Base-by-base conservation (phyloP, 2,888 invertebrate species). In the Torymus tubicola region DNA sequence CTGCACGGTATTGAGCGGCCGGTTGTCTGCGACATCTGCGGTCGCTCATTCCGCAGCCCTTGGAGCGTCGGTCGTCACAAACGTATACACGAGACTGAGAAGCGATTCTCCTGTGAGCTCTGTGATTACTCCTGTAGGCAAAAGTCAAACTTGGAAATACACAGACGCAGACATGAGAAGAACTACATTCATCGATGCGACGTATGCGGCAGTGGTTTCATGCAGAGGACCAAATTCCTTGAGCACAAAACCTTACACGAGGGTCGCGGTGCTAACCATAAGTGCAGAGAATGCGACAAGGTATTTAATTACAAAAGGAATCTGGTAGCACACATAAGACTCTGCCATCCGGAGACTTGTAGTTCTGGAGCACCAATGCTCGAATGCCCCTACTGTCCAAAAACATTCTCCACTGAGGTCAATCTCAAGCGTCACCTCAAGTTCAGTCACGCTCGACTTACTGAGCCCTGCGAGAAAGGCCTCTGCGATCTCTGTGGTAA, bases 401-500 rank as follows among this genome's bases (percentile, higher is more conserved):
- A 85, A 3, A 81, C 76, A 11, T 89, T 89, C 76, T 63, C 83
- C 4, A 85, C 85, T 58, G 85, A 86, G 53, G 76, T 81, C 12
- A 81, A 84, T 0, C 74, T 89, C 18, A 83, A 83, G 8, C 83
- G 81, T 14, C 89, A 90, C 76, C 73, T 86, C 84, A 86, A 84
- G 60, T 84, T 83, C 2, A 83, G 85, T 16, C 89, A 89, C 78
- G 84, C 85, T 0, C 80, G 85, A 2, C 18, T 16, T 88, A 88
- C 81, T 88, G 88, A 72, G 84, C 87, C 50, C 87, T 87, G 75
- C 84, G 87, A 67, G 87, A 90, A 74, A 87, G 87, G 73, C 87
- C 89, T 78, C 2, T 90, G 90, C 83, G 89, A 89, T 50, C 78
- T 86, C 0, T 90, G 90, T 61, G 90, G 89, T 0, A 70, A 78